Evolutionary conservation across 2,113 vertebrate species (phyloP).

Genomic region (Psittacara wagleri): DNA sequence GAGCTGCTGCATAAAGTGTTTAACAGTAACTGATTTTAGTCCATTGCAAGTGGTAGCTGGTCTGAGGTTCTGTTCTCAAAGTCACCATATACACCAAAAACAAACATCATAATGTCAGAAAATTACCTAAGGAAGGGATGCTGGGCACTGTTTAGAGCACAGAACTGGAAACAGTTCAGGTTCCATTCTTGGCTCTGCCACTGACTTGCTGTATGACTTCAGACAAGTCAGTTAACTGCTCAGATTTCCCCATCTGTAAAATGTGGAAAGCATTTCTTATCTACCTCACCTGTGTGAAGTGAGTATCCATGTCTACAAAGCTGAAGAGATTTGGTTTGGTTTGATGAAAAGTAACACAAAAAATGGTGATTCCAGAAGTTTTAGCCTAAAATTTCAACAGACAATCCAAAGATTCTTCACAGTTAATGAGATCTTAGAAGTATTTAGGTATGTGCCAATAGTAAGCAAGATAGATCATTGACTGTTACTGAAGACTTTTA

Average conservation of each 20-base stretch:
- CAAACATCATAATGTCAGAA: conserved; percentile 22
- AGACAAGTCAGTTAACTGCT: conserved; percentile 49
- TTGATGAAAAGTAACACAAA: not conserved
- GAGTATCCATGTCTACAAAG: not conserved
- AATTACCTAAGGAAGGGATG: conserved; percentile 49
- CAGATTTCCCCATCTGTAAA: conserved; percentile 49
- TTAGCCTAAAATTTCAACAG: not conserved
- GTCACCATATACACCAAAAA: not conserved
- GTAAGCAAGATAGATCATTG: not conserved
- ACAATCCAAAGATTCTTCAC: not conserved
- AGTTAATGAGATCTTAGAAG: not conserved
- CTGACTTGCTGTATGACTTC: conserved; percentile 28
- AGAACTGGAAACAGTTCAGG: conserved; percentile 50
- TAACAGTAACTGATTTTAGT: not conserved
- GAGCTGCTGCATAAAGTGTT: not conserved
- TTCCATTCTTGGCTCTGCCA: conserved; percentile 55
- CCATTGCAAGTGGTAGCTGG: not conserved
- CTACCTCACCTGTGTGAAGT: conserved; percentile 5
- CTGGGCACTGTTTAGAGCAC: conserved; percentile 51
- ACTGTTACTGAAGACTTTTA: not conserved
- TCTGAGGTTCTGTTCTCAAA: not conserved
- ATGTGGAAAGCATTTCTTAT: conserved; percentile 51
- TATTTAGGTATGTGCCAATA: not conserved
- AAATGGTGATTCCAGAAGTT: not conserved
- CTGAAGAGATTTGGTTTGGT: not conserved